These are phyloP conservation scores for Acropora yongei DNA, from an alignment of 64 coral and sea anemone species.

Conservation along the genomic window DNA sequence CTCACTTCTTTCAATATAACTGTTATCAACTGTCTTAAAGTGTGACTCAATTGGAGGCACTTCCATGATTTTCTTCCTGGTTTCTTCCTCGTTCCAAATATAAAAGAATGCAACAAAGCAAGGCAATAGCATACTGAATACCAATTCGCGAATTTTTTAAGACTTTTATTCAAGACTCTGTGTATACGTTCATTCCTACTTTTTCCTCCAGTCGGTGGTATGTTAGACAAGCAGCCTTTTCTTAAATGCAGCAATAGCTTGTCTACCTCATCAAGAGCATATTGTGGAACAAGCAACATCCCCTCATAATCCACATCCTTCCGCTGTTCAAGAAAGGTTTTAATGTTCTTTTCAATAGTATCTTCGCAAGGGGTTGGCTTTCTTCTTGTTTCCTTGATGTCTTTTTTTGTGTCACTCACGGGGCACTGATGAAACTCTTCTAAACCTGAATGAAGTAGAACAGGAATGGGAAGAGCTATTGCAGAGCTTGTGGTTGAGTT, in stretches of 20 bases:
- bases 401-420: too few species aligned
- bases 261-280: constrained; percentile 55
- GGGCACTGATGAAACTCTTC: too few species aligned
- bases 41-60: constrained; percentile 54
- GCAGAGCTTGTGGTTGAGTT: constrained; percentile 42
- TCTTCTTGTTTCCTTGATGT: too few species aligned
- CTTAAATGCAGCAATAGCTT: constrained; percentile 61
- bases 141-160: constrained; percentile 61
- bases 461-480: neutral
- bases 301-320: constrained; percentile 18
- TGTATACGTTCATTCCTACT: constrained; percentile 67
- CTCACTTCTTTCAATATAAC: constrained; percentile 44
- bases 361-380: too few species aligned
- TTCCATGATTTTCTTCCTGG: constrained; percentile 49
- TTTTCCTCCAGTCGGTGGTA: constrained; percentile 48
- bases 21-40: constrained; percentile 49
- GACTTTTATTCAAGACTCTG: constrained; percentile 55
- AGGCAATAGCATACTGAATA: constrained; percentile 60
- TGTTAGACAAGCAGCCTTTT: constrained; percentile 67
- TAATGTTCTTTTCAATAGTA: too few species aligned
- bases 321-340: too few species aligned
- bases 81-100: constrained; percentile 66
- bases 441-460: too few species aligned
- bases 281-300: constrained; percentile 34
- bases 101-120: constrained; percentile 51